Conservation (phyloP, 2,113 vertebrate species). For the Nerophis lumbriciformis region DNA sequence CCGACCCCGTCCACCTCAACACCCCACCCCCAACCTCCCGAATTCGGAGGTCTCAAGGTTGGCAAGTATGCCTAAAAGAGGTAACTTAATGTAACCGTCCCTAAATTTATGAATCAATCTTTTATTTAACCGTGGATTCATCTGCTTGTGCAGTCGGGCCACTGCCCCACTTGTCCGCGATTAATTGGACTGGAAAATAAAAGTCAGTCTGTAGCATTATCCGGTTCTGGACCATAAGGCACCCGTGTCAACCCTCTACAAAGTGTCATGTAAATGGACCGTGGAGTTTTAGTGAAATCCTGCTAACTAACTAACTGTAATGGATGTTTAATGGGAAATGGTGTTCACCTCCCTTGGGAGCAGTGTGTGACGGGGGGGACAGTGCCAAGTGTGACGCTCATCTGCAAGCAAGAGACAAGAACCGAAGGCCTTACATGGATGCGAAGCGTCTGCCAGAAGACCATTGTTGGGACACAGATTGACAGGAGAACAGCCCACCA, state of each 20-base stretch:
- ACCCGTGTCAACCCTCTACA: not conserved
- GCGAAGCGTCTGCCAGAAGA: constrained; percentile 52
- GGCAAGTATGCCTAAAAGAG: too few species aligned
- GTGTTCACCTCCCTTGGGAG: constrained; percentile 11
- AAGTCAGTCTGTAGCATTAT: not conserved
- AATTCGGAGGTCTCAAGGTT: too few species aligned
- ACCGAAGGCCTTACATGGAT: constrained; percentile 40
- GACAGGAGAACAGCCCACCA: constrained; percentile 45
- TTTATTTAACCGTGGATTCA: too few species aligned
- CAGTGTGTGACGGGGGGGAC: constrained; percentile 1
- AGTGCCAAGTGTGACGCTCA: constrained; percentile 48
- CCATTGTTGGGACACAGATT: constrained; percentile 50
- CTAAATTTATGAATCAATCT: too few species aligned
- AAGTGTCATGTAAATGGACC: not conserved
- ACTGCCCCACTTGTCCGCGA: not conserved
- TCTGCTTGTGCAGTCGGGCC: not conserved
- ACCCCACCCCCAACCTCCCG: too few species aligned
- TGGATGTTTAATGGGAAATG: constrained; percentile 14
- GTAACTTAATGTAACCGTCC: too few species aligned
- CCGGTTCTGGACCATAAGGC: not conserved
- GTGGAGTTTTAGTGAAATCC: not conserved
- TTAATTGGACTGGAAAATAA: not conserved
- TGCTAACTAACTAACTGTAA: not conserved
- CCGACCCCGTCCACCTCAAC: too few species aligned
- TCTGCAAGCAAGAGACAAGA: constrained; percentile 55